These are phyloP conservation scores for Coelopa pilipes DNA, from an alignment of 2,888 invertebrate species.

Conservation along the genomic window DNA sequence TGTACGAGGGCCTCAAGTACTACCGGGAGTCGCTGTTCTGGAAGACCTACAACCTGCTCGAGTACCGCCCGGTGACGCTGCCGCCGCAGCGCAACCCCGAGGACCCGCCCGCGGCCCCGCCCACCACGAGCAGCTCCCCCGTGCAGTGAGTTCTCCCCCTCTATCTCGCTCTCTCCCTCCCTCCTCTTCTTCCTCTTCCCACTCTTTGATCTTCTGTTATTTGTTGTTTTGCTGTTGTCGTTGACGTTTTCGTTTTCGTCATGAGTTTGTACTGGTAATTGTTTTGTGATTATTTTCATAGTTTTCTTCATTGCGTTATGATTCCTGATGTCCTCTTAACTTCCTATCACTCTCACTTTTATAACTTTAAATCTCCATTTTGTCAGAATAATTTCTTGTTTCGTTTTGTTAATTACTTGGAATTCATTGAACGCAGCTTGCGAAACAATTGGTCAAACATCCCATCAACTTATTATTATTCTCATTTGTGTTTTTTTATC, in stretches of 20 bases:
- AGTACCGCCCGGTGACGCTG: constrained; percentile 86
- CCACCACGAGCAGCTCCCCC: constrained; percentile 68
- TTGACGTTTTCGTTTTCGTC: too few relatives aligned
- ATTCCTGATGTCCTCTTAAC: neutral
- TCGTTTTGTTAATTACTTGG: neutral
- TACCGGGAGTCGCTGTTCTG: constrained; percentile 84
- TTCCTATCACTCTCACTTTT: neutral
- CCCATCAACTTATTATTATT: constrained; percentile 35
- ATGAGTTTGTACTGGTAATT: constrained; percentile 10
- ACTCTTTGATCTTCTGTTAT: too few relatives aligned
- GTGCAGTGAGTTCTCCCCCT: constrained; percentile 77
- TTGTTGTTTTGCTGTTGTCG: too few relatives aligned
- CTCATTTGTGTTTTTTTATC: constrained; percentile 29
- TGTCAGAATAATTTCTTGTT: neutral
- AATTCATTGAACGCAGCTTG: constrained; percentile 28
- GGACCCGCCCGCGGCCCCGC: constrained; percentile 73
- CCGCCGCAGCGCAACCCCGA: constrained; percentile 71
- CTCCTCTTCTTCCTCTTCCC: neutral
- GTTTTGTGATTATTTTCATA: constrained; percentile 2
- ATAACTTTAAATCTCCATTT: too few relatives aligned
- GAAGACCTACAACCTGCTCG: constrained; percentile 86
- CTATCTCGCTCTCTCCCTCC: neutral
- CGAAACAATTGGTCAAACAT: constrained; percentile 25
- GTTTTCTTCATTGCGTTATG: neutral
- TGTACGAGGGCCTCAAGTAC: constrained; percentile 89